Evolutionary conservation across 2,888 invertebrate species (phyloP), one percentile per base, ranked within the genome.

Genomic region (Spialia ferax): DNA sequence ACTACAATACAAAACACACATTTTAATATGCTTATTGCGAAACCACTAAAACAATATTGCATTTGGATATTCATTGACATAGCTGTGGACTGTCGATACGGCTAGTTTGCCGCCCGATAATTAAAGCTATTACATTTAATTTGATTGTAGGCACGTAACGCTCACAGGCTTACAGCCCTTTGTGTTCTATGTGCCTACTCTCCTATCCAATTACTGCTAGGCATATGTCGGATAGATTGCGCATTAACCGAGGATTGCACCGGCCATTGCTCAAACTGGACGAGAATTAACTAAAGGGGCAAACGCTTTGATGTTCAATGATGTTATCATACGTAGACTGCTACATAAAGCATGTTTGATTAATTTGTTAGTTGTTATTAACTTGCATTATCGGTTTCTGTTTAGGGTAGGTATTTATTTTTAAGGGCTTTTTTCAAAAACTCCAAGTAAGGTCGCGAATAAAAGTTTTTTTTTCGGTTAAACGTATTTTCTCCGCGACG

Each of bases 61-160:
- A 54, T 60, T 62, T 57, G 59, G 56, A 69, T 32, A 63, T 48
- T 52, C 54, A 60, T 15, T 60, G 60, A 26, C 45, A 26, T 60
- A 29, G 64, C 32, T 50, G 76, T 75, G 76, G 79, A 75, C 81
- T 78, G 79, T 79, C 76, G 63, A 69, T 71, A 71, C 78, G 80
- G 78, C 74, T 79, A 80, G 83, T 85, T 84, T 81, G 83, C 81
- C 78, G 75, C 79, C 83, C 84, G 83, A 84, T 89, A 87, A 91
- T 89, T 90, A 87, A 82, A 83, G 89, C 86, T 86, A 88, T 90
- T 89, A 87, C 89, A 84, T 89, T 89, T 87, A 88, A 89, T 90
- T 91, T 91, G 89, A 91, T 91, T 87, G 88, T 83, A 79, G 82
- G 86, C 82, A 86, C 84, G 84, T 84, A 82, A 80, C 74, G 77